phyloP scores from a whole-genome alignment of 2,888 invertebrate genomes.

The Mimas tiliae region DNA sequence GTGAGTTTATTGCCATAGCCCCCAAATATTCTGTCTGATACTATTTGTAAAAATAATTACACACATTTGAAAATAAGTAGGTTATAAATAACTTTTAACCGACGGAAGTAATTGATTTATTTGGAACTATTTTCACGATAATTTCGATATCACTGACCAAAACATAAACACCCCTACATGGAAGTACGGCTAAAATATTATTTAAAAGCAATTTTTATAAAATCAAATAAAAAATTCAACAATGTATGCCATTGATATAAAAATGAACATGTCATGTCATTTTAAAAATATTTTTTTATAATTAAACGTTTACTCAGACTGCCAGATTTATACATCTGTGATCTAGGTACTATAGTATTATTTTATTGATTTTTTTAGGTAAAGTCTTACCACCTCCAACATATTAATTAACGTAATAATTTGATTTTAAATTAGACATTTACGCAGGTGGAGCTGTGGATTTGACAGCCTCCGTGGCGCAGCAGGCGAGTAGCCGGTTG shows the following conservation, averaged over 20 bases:
- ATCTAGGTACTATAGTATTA: no score
- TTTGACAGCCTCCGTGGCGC: no score
- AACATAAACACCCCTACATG: conserved; percentile 54
- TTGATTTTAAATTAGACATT: no score
- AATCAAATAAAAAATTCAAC: conserved; percentile 51
- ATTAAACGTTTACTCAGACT: neutral
- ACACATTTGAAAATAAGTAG: neutral
- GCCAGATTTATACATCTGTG: conserved; percentile 17
- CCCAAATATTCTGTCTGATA: neutral
- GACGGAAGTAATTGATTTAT: conserved; percentile 28
- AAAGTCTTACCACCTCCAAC: no score
- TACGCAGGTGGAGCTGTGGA: no score
- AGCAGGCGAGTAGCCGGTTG: no score
- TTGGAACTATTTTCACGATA: conserved; percentile 56
- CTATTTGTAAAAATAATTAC: neutral
- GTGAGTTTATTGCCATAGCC: conserved; percentile 59
- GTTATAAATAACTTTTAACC: neutral
- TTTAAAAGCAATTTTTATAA: conserved; percentile 39
- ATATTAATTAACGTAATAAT: no score
- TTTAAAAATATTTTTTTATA: conserved; percentile 9
- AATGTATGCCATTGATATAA: conserved; percentile 54
- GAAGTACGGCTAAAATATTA: conserved; percentile 55
- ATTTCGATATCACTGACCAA: conserved; percentile 61
- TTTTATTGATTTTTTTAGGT: no score
- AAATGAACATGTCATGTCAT: conserved; percentile 38